phyloP scores from a whole-genome alignment of 2,888 invertebrate species.

The Amiota minor region DNA sequence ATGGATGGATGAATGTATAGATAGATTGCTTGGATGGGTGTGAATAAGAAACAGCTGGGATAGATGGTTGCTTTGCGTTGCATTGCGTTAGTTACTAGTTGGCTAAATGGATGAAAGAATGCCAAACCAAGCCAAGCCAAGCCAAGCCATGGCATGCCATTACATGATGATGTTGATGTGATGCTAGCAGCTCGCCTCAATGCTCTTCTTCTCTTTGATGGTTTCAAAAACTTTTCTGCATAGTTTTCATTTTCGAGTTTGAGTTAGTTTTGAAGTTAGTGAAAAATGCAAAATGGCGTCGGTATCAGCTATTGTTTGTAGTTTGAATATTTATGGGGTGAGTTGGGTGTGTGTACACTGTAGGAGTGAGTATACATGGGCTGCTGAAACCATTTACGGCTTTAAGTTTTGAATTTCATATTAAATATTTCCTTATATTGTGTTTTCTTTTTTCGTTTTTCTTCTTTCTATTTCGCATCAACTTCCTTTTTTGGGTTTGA shows the following conservation, averaged over 20 bases:
- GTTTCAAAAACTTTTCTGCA: not conserved
- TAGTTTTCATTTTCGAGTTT: too few relatives aligned
- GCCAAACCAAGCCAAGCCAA: not conserved
- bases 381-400: not conserved
- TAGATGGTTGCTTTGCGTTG: not conserved
- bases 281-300: conserved; percentile 13
- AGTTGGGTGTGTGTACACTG: too few relatives aligned
- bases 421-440: not conserved
- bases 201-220: not conserved
- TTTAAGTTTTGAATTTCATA: conserved; percentile 17
- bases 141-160: not conserved
- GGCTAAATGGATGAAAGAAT: conserved; percentile 12
- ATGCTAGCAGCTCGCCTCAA: not conserved
- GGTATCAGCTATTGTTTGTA: too few relatives aligned
- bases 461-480: not conserved
- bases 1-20: not conserved
- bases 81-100: not conserved
- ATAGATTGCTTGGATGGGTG: not conserved
- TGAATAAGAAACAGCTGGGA: not conserved
- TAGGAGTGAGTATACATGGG: too few relatives aligned
- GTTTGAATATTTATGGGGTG: too few relatives aligned
- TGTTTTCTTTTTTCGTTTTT: not conserved
- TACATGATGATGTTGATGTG: not conserved
- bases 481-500: conserved; percentile 4
- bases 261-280: too few relatives aligned